A percentile compares a stretch with the other conserved stretches of the same genome.
phyloP scores from a whole-genome alignment of 2,888 invertebrate species.

The Globia sparganii region DNA sequence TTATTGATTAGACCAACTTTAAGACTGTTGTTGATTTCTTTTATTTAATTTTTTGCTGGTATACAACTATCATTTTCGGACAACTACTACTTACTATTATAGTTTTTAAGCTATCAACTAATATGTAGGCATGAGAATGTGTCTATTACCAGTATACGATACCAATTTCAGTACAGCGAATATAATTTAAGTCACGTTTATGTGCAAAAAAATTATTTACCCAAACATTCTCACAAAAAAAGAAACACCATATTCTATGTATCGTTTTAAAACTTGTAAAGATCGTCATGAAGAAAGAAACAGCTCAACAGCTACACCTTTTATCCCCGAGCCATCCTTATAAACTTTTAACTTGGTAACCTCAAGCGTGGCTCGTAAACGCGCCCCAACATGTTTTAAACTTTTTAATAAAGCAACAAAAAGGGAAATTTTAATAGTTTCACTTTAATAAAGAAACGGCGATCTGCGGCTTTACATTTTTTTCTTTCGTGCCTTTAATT shows the following conservation, averaged over 20 bases:
- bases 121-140: background rate
- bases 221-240: background rate
- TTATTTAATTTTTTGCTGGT: background rate
- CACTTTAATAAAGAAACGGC: slow-evolving; percentile 82
- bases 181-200: too few species aligned
- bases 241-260: background rate
- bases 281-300: slow-evolving; percentile 14
- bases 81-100: background rate
- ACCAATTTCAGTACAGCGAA: background rate
- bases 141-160: background rate
- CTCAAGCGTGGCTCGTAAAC: slow-evolving; percentile 56
- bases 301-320: slow-evolving; percentile 28
- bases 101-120: background rate
- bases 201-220: background rate
- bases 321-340: slow-evolving; percentile 43
- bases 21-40: background rate
- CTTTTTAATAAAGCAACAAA: slow-evolving; percentile 76
- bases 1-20: background rate
- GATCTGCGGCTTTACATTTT: slow-evolving; percentile 72
- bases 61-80: background rate
- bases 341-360: slow-evolving; percentile 61
- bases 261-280: slow-evolving; percentile 36
- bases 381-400: slow-evolving; percentile 65
- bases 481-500: slow-evolving; percentile 80
- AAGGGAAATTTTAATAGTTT: slow-evolving; percentile 79